Evolutionary conservation across 1,140 invertebrate species (phyloP).

Genomic region (Drosophila sucinea): DNA sequence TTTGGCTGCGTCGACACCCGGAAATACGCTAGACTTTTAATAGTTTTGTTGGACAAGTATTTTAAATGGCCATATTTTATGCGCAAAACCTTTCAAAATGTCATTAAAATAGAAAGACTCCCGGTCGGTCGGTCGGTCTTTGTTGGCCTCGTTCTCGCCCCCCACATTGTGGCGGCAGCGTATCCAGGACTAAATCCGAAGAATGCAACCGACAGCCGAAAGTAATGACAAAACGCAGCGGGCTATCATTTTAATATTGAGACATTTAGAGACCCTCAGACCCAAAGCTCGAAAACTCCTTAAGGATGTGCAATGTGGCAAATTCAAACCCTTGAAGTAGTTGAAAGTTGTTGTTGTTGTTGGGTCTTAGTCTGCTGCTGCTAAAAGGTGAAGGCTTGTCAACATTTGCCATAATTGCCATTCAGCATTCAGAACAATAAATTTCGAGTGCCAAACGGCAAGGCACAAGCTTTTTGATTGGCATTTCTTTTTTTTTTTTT

Average conservation of each 20-base stretch:
- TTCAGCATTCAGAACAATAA: conserved; percentile 36
- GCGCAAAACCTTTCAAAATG: conserved; percentile 67
- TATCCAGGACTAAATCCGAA: conserved; percentile 3
- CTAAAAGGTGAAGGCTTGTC: conserved; percentile 29
- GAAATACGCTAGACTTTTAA: conserved; percentile 60
- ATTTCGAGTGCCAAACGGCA: conserved; percentile 13
- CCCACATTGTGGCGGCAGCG: not conserved
- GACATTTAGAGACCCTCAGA: conserved; percentile 49
- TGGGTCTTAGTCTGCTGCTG: not conserved
- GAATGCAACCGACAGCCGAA: conserved; percentile 71
- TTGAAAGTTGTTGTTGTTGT: not conserved
- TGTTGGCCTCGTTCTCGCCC: not conserved
- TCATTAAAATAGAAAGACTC: conserved; percentile 66
- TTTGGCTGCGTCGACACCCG: conserved; percentile 18
- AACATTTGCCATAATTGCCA: conserved; percentile 55
- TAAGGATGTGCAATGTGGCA: conserved; percentile 66
- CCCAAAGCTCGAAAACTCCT: conserved; percentile 22
- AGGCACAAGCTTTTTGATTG: not conserved
- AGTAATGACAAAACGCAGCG: conserved; percentile 80
- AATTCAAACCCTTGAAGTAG: conserved; percentile 29
- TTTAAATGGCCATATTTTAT: conserved; percentile 78
- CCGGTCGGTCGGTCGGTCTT: not conserved
- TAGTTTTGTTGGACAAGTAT: conserved; percentile 61
- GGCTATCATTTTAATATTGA: conserved; percentile 79
- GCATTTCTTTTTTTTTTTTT: no score